Base-by-base conservation (phyloP, 2,888 invertebrate genomes). In the Petrolisthes cinctipes region DNA sequence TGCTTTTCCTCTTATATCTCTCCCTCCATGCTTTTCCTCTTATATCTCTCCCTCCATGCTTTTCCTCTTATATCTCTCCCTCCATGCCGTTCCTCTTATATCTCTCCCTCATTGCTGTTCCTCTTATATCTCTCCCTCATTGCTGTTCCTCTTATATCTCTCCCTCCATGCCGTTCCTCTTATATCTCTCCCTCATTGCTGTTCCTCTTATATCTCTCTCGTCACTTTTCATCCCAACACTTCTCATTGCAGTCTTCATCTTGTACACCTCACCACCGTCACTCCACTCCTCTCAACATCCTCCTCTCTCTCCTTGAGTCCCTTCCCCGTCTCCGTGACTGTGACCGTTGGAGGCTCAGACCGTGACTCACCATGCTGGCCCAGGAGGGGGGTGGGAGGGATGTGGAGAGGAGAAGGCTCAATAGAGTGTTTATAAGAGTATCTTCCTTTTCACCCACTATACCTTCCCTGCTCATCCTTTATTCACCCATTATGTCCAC, bases 41-140 rank as follows among this genome's bases (percentile, higher is more conserved):
- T 80, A 53, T 54, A 17, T 80, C 54, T 54, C 80, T 80, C 80
- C 54, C 80, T 80, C 54, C 20, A 14, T 73, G n/a, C n/a, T n/a
- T 73, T 20, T 73, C 14, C 61, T 14, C 37, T 17, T 80, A 53
- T 54, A 17, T 80, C 78, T 57, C 81, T 81, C 20, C 23, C 66
- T 23, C 66, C 53, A 17, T 23, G 17, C 54, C 23, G 6, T 53
- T n/a, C 66, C 54, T 23, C 23, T 17, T 61, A n/a, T 23, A 17
- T 23, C 66, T 23, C 66, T 20, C 66, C 6, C 20, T n/a, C 9
- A 20, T 3, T 56, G 7, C 56, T 9, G 14, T 51, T 20, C 9
- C 23, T 51, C 11, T 5, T 37, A 61, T 82, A 20, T 23, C 66
- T 54, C 80, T 80, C 80, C 54, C 80, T 80, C 54, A 5, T 5